Conservation (phyloP, 2,797 vertebrate species). For the Mustela erminea region DNA sequence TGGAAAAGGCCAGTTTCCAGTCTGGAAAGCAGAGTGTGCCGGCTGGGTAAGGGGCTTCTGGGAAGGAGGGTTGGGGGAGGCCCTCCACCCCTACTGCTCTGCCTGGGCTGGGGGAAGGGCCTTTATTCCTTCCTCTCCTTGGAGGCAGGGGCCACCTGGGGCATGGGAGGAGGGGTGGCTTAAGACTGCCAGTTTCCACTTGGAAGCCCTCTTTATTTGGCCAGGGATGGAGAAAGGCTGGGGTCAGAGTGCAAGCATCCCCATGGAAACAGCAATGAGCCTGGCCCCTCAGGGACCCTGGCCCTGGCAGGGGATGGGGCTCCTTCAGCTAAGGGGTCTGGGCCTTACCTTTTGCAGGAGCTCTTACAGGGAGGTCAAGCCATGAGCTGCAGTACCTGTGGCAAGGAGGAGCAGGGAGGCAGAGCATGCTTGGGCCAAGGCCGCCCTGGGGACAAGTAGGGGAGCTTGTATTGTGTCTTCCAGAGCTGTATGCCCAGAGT, state of each 20-base stretch:
- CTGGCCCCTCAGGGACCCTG: slow-evolving; percentile 73
- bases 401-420: not conserved
- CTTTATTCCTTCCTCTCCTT: not conserved
- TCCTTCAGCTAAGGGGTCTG: not conserved
- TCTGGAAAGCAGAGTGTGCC: not conserved
- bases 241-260: slow-evolving; percentile 81
- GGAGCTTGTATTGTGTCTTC: not conserved
- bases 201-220: slow-evolving; percentile 81
- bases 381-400: not conserved
- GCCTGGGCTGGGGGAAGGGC: not conserved
- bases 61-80: not conserved
- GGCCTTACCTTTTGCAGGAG: slow-evolving; percentile 17
- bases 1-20: not conserved
- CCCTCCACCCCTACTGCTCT: not conserved
- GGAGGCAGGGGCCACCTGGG: slow-evolving; percentile 61
- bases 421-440: not conserved
- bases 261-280: slow-evolving; percentile 82
- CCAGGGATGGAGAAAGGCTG: slow-evolving; percentile 76
- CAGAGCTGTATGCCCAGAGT: no score
- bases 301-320: slow-evolving; percentile 57
- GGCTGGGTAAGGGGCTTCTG: not conserved
- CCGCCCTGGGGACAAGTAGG: not conserved
- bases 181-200: slow-evolving; percentile 73
- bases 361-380: not conserved
- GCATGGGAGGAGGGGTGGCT: slow-evolving; percentile 59